A percentile compares a stretch with the other conserved stretches of the same genome.
Evolutionary conservation across 2,113 vertebrate genomes (phyloP).

Genomic region (Malurus melanocephalus): DNA sequence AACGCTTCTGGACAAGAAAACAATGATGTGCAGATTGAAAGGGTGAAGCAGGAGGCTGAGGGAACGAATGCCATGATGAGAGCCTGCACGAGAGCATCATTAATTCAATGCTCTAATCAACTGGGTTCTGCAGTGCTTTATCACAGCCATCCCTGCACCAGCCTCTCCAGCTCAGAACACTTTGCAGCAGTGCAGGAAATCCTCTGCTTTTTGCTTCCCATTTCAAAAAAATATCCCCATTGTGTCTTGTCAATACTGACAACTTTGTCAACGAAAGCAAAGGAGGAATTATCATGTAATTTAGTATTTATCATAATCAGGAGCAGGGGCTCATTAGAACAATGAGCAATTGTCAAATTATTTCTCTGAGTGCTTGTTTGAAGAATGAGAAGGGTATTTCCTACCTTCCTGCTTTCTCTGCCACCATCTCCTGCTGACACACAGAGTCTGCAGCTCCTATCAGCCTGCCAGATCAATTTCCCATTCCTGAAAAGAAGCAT

Average conservation of each 20-base stretch:
- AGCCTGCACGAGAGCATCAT: background rate
- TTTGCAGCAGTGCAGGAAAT: slow-evolving; percentile 58
- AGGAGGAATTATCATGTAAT: background rate
- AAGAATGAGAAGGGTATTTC: slow-evolving; percentile 14
- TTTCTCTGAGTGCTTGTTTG: slow-evolving; percentile 24
- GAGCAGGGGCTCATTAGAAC: slow-evolving; percentile 23
- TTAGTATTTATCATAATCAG: slow-evolving; percentile 43
- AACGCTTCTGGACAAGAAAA: background rate
- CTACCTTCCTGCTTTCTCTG: slow-evolving; percentile 9
- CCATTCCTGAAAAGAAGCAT: slow-evolving; percentile 9
- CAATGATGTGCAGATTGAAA: slow-evolving; percentile 26
- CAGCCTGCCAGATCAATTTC: slow-evolving; percentile 23
- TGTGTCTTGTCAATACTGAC: slow-evolving; percentile 9
- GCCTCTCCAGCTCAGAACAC: slow-evolving; percentile 30
- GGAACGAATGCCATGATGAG: background rate
- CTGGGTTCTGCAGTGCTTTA: slow-evolving; percentile 49
- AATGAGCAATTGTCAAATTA: slow-evolving; percentile 11
- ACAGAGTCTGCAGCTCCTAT: background rate
- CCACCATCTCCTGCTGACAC: background rate
- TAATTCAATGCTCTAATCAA: slow-evolving; percentile 61
- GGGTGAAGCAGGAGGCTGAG: slow-evolving; percentile 21
- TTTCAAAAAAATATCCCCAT: background rate
- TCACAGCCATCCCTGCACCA: slow-evolving; percentile 35
- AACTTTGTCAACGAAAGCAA: slow-evolving; percentile 29
- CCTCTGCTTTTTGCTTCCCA: slow-evolving; percentile 13